Conservation (phyloP, 2,113 vertebrate species). For the Acanthisitta chloris region DNA sequence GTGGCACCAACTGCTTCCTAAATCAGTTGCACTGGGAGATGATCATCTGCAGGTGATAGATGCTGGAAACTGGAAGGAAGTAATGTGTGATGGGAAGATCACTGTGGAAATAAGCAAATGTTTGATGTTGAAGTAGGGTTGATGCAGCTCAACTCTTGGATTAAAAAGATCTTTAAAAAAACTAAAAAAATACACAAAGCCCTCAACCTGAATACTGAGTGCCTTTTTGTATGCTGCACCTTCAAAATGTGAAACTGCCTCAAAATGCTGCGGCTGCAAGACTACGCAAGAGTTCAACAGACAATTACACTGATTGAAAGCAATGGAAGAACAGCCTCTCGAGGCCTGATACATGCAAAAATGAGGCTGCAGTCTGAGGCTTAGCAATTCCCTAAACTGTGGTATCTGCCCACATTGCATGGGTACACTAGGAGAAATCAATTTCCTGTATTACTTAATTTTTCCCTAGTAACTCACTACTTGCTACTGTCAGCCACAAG, state of each 20-base stretch:
- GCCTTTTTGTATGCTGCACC: not conserved
- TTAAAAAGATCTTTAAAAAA: not conserved
- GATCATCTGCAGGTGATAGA: not conserved
- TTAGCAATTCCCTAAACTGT: not conserved
- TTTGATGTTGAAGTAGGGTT: not conserved
- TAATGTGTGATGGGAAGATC: not conserved
- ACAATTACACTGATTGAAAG: not conserved
- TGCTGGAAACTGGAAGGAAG: not conserved
- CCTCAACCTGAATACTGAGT: not conserved
- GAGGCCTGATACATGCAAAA: not conserved
- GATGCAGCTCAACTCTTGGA: not conserved
- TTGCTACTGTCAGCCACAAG: not conserved
- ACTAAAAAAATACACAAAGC: not conserved
- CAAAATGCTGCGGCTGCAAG: not conserved
- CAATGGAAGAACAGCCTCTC: not conserved
- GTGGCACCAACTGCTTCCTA: not conserved
- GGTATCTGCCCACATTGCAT: not conserved
- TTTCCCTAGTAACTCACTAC: not conserved
- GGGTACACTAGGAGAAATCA: not conserved
- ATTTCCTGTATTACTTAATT: not conserved
- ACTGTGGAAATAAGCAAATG: not conserved
- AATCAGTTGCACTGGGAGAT: not conserved
- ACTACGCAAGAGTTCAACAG: not conserved
- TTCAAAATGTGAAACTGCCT: not conserved
- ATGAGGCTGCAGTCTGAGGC: not conserved